These are phyloP conservation scores for Heliconius cydno DNA, from an alignment of 2,888 invertebrate species.

Conservation along the genomic window DNA sequence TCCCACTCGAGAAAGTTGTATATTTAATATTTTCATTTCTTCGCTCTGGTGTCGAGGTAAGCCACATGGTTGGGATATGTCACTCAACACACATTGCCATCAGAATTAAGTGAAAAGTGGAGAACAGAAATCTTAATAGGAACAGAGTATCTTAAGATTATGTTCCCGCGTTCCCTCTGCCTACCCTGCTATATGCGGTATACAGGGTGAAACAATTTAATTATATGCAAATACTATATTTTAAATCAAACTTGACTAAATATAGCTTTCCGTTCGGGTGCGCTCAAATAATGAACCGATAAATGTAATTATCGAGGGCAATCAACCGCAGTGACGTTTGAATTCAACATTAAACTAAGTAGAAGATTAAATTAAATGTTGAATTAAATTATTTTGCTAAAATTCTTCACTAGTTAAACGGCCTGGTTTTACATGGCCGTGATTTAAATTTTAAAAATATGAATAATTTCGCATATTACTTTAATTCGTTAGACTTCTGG, in stretches of 20 bases:
- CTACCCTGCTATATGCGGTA: too few relatives aligned
- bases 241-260: constrained; percentile 6
- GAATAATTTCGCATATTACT: background rate
- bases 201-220: background rate
- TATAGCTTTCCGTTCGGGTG: constrained; percentile 11
- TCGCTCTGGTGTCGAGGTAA: too few relatives aligned
- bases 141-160: too few relatives aligned
- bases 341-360: constrained; percentile 21
- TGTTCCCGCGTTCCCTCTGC: too few relatives aligned
- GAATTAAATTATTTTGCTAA: constrained; percentile 4
- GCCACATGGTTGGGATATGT: too few relatives aligned
- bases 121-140: too few relatives aligned
- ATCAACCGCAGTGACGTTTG: constrained; percentile 26
- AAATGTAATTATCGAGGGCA: constrained; percentile 18
- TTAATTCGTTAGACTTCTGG: background rate
- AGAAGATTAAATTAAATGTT: background rate
- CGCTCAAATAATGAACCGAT: constrained; percentile 19
- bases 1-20: too few relatives aligned
- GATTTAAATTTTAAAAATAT: background rate
- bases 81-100: too few relatives aligned
- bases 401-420: background rate
- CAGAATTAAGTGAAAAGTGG: too few relatives aligned
- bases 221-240: background rate
- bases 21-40: too few relatives aligned
- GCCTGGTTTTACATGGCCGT: background rate